Conservation (phyloP, 2,888 invertebrate species). For the Luffia ferchaultella region DNA sequence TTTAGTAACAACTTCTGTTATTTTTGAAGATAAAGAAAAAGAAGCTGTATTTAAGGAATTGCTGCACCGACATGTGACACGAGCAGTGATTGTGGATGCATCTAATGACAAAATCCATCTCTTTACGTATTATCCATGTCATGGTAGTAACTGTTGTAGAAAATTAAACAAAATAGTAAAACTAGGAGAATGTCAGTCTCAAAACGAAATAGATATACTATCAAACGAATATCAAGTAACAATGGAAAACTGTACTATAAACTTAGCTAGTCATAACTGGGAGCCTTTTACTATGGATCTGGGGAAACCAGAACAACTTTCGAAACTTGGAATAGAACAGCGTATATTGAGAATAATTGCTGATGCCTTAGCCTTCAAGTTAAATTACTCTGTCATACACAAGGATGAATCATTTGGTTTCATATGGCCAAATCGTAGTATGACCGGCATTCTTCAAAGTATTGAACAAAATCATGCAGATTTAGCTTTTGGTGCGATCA, state of each 20-base stretch:
- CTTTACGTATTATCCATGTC: conserved; percentile 10
- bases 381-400: conserved; percentile 8
- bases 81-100: conserved; percentile 7
- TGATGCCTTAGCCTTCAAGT: conserved; percentile 1
- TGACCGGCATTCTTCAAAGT: conserved; percentile 9
- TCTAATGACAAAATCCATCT: conserved; percentile 4
- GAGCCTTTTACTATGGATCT: conserved; percentile 8
- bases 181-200: conserved; percentile 6
- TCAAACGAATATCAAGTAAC: background rate
- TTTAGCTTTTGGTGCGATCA: conserved; percentile 9
- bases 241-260: conserved; percentile 9
- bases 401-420: conserved; percentile 6
- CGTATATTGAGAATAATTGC: conserved; percentile 8
- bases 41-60: conserved; percentile 7
- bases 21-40: background rate
- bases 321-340: conserved; percentile 10
- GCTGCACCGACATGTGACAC: conserved; percentile 7
- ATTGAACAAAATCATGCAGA: conserved; percentile 10
- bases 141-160: conserved; percentile 8
- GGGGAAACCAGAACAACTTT: background rate
- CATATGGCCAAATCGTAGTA: conserved; percentile 9
- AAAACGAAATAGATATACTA: background rate
- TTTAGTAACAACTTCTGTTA: background rate
- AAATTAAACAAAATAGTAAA: conserved; percentile 8
- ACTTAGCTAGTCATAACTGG: conserved; percentile 8